Percentiles rank a stretch among this genome's conserved stretches.
phyloP scores from a whole-genome alignment of 2,113 vertebrate genomes.

The Mirza zaza region DNA sequence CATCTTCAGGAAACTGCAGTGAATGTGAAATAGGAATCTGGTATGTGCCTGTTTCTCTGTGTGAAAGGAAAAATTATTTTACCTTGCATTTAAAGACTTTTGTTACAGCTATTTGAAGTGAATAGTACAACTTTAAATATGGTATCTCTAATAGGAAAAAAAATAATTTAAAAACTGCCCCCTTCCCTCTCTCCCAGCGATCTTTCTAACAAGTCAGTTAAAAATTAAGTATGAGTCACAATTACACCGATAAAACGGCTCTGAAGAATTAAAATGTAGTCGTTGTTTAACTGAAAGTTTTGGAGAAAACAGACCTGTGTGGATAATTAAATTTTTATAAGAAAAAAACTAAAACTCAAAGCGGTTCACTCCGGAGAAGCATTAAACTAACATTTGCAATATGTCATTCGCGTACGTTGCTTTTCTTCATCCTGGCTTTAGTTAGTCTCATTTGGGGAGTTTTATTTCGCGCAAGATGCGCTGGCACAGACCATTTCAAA shows the following conservation, averaged over 20 bases:
- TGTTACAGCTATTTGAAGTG: conserved; percentile 70
- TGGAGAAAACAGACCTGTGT: neutral
- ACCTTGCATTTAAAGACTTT: conserved; percentile 76
- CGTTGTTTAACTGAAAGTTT: conserved; percentile 44
- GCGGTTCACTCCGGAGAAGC: neutral
- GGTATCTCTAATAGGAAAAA: conserved; percentile 61
- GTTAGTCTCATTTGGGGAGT: neutral
- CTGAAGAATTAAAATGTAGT: neutral
- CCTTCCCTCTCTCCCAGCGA: conserved; percentile 25
- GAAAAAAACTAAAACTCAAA: neutral
- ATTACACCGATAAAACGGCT: neutral
- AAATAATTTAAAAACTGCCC: neutral
- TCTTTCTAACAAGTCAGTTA: neutral
- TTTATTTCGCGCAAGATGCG: neutral
- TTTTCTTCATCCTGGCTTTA: neutral
- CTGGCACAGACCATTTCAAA: conserved; percentile 52
- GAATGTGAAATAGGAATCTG: conserved; percentile 41
- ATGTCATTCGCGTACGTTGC: neutral
- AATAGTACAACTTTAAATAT: conserved; percentile 64
- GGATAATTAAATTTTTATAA: neutral
- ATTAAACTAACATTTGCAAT: neutral
- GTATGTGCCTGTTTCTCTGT: conserved; percentile 13
- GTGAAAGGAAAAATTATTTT: conserved; percentile 61
- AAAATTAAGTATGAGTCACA: neutral
- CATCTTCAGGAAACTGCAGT: conserved; percentile 67